phyloP scores from a whole-genome alignment of 2,113 vertebrate genomes.

The Himantopus leucocephalus region DNA sequence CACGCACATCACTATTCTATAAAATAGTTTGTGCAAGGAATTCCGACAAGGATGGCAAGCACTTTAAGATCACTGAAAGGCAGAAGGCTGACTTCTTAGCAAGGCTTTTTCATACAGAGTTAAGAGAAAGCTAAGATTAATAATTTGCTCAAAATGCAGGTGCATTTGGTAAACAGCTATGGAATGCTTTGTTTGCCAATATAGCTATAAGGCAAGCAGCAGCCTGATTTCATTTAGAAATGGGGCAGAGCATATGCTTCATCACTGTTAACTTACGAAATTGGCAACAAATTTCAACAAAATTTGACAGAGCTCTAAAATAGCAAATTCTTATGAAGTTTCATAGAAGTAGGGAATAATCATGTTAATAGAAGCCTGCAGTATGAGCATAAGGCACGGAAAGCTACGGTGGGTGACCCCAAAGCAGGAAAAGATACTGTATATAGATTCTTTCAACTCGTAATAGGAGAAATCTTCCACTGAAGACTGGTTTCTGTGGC shows the following conservation, averaged over 20 bases:
- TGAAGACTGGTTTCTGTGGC: not conserved
- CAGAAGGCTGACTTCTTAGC: not conserved
- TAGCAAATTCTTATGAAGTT: not conserved
- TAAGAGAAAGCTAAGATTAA: not conserved
- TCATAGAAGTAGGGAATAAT: not conserved
- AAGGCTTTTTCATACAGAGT: not conserved
- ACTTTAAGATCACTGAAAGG: not conserved
- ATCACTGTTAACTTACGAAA: not conserved
- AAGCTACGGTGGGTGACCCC: not conserved
- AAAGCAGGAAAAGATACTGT: not conserved
- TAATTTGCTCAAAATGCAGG: not conserved
- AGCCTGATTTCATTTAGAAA: not conserved
- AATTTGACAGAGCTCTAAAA: not conserved
- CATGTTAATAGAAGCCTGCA: not conserved
- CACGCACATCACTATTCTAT: not conserved
- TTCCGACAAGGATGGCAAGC: not conserved
- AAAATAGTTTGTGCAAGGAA: not conserved
- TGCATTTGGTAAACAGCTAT: not conserved
- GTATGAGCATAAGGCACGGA: not conserved
- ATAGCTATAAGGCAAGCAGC: not conserved
- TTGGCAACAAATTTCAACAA: not conserved
- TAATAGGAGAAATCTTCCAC: not conserved
- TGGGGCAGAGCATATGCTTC: accelerated
- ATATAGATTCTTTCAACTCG: not conserved
- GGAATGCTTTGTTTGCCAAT: not conserved